Evolutionary conservation across 2,797 vertebrate species (phyloP).

Genomic region (Oryzias sinensis): DNA sequence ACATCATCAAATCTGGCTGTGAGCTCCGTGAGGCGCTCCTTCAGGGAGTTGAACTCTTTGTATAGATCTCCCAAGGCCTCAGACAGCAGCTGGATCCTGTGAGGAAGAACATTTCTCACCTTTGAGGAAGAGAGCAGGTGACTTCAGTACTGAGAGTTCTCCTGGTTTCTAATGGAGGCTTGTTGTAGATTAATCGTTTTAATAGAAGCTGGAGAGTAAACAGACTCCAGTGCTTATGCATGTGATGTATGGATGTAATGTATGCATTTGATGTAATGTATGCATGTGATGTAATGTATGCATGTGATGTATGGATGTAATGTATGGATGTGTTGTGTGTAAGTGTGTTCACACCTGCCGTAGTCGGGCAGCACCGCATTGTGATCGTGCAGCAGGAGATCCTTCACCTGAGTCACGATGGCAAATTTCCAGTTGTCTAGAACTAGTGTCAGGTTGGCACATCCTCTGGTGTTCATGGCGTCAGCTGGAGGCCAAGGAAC

Average conservation of each 20-base stretch:
- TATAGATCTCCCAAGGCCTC: constrained; percentile 82
- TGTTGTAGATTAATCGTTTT: not conserved
- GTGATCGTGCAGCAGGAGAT: constrained; percentile 85
- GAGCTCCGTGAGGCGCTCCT: constrained; percentile 78
- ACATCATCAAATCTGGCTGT: constrained; percentile 76
- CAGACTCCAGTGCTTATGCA: no score
- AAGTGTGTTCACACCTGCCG: constrained; percentile 69
- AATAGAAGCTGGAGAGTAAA: fast-evolving
- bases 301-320: no score
- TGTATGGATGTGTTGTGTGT: no score
- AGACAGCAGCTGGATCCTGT: constrained; percentile 83
- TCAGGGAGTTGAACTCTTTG: constrained; percentile 82
- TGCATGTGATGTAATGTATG: no score
- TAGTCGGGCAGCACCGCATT: constrained; percentile 86
- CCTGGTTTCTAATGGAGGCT: no score
- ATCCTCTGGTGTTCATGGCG: constrained; percentile 64
- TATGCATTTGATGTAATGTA: no score
- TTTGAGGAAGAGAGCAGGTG: not conserved
- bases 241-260: no score
- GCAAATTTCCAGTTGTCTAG: constrained; percentile 91
- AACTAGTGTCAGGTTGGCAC: constrained; percentile 85
- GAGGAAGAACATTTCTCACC: not conserved
- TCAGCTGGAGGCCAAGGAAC: constrained; percentile 52
- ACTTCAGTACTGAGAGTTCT: no score
- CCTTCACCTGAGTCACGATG: constrained; percentile 86